A percentile compares a stretch with the other conserved stretches of the same genome.
Conservation (phyloP, 2,888 invertebrate genomes). For the Hirudinaria manillensis region DNA sequence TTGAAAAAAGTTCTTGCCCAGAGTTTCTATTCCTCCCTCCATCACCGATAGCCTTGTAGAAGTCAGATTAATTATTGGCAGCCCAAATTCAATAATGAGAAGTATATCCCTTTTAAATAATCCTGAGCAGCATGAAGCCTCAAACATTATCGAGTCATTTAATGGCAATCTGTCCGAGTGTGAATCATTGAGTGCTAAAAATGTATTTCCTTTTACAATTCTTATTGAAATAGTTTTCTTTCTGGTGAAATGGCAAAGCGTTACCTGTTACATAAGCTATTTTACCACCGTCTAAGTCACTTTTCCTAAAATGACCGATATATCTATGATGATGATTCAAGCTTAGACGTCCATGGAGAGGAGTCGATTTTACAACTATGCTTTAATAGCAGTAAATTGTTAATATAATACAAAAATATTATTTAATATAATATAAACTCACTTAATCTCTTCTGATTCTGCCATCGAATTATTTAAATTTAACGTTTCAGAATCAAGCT, state of each 20-base stretch:
- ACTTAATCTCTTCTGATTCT: slow-evolving; percentile 6
- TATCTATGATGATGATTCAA: not conserved
- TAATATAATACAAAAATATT: too few species aligned
- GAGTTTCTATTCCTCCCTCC: not conserved
- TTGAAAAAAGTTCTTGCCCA: not conserved
- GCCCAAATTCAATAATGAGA: not conserved
- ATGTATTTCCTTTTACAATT: too few species aligned
- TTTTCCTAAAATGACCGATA: not conserved
- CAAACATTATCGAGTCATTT: too few species aligned
- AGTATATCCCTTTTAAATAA: too few species aligned
- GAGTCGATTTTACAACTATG: not conserved
- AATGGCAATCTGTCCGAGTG: too few species aligned
- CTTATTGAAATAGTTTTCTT: too few species aligned
- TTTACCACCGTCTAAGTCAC: not conserved
- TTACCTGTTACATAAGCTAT: not conserved
- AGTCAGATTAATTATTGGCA: not conserved
- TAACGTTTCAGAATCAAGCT: not conserved
- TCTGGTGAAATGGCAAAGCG: too few species aligned
- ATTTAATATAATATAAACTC: not conserved
- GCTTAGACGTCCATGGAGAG: not conserved
- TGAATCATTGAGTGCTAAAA: too few species aligned
- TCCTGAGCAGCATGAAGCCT: too few species aligned
- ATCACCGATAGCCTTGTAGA: not conserved
- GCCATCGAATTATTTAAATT: not conserved
- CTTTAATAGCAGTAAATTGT: not conserved